phyloP scores from a whole-genome alignment of 2,888 invertebrate species.

The Ypsolopha scabrella region DNA sequence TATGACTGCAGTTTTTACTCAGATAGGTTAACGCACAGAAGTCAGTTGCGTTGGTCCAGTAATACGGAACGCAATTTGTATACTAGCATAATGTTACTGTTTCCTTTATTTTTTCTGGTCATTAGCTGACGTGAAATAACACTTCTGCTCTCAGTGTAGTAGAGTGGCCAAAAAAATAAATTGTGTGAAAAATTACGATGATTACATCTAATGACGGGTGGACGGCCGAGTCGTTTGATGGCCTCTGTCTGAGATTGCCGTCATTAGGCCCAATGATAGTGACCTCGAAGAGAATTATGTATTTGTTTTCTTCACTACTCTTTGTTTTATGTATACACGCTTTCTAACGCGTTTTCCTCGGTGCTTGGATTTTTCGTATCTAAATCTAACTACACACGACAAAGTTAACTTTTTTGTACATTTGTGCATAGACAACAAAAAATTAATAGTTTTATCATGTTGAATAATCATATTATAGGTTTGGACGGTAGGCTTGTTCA shows the following conservation, averaged over 20 bases:
- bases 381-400: not conserved
- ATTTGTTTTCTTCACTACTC: conserved; percentile 46
- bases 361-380: not conserved
- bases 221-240: conserved; percentile 50
- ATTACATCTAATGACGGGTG: conserved; percentile 62
- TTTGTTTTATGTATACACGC: conserved; percentile 13
- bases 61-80: not conserved
- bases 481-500: too few species aligned
- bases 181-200: conserved; percentile 70
- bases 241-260: conserved; percentile 54
- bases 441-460: too few species aligned
- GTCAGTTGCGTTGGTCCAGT: too few species aligned
- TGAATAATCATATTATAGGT: too few species aligned
- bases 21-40: too few species aligned
- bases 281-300: conserved; percentile 41
- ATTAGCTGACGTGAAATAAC: conserved; percentile 49
- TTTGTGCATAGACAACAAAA: too few species aligned
- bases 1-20: too few species aligned
- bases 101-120: conserved; percentile 46
- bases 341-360: conserved; percentile 3
- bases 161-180: conserved; percentile 57
- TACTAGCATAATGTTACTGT: conserved; percentile 1
- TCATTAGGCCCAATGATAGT: conserved; percentile 64
- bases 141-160: conserved; percentile 21
- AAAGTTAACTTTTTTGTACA: too few species aligned